Base-by-base conservation (phyloP, 2,888 invertebrate species). In the Caenorhabditis virilis region DNA sequence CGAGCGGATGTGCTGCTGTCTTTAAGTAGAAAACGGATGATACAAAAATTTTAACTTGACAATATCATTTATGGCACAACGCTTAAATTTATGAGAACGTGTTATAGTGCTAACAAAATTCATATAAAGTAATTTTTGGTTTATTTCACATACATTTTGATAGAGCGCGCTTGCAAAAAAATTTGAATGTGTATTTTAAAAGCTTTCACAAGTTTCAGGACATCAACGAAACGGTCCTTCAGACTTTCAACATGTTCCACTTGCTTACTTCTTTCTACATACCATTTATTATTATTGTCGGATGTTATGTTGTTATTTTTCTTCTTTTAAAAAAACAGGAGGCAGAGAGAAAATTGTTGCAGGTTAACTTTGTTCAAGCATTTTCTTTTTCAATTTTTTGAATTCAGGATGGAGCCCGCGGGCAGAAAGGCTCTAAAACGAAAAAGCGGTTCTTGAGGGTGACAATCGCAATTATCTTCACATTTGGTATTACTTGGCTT, bases 211-310 rank as follows among this genome's bases (percentile, higher is more conserved):
- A 41, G 9, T 59, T 59, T 47, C 41, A 72, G 66, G 47, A 57
- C 9, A 74, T 58, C 67, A 62, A 54, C 27, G 49, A 64, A 2
- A 61, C 70, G 25, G 45, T 63, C 3, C 61, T 76, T 4, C 63
- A 74, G 33, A 66, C 66, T 22, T 78, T 76, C 61, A 73, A 74
- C 51, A 50, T 74, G 25, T 76, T 79, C 50, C 79, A 79, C 48
- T 73, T 77, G 23, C 42, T 77, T 26, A 76, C 79, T 36, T 70
- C 75, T 2, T 79, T 79, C 61, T 79, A 79, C 63, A 69, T 76
- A 15, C 79, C 79, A 7, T 49, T 79, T 22, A 52, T 64, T n/a
- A 67, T 78, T 33, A 67, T 79, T 23, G 42, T 78, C 22, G 54
- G 70, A 27, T 78, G 78, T 45, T 79, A 79, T 45, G 52, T 69